Evolutionary conservation across 2,797 vertebrate species (phyloP).

Genomic region (Sarcophilus harrisii): DNA sequence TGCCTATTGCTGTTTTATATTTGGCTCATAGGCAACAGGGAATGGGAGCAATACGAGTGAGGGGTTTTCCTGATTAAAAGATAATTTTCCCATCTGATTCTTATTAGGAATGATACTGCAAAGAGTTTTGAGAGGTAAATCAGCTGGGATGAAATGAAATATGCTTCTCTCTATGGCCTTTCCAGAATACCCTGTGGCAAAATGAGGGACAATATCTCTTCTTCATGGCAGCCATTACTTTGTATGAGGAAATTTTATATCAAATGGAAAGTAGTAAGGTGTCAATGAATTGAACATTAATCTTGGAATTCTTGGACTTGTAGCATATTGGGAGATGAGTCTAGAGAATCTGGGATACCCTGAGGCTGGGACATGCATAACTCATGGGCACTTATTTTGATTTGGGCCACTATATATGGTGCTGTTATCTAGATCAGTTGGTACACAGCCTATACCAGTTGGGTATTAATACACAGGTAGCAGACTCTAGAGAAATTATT

Average conservation of each 20-base stretch:
- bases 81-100: slow-evolving; percentile 78
- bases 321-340: not conserved
- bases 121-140: slow-evolving; percentile 75
- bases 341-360: not conserved
- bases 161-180: slow-evolving; percentile 63
- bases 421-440: not conserved
- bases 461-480: not conserved
- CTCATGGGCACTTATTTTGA: not conserved
- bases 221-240: slow-evolving; percentile 34
- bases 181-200: slow-evolving; percentile 62
- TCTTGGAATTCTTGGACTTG: not conserved
- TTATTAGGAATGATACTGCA: slow-evolving; percentile 64
- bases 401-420: not conserved
- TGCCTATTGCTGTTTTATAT: slow-evolving; percentile 73
- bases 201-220: slow-evolving; percentile 59
- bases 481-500: not conserved
- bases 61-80: slow-evolving; percentile 68
- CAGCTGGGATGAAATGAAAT: slow-evolving; percentile 74
- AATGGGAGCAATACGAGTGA: slow-evolving; percentile 69
- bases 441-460: not conserved
- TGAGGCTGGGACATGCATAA: not conserved
- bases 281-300: not conserved
- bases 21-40: slow-evolving; percentile 72
- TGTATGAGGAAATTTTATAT: slow-evolving; percentile 45
- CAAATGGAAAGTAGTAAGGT: not conserved